Conservation (phyloP, 1,140 invertebrate genomes). For the Pteromalus puparum region DNA sequence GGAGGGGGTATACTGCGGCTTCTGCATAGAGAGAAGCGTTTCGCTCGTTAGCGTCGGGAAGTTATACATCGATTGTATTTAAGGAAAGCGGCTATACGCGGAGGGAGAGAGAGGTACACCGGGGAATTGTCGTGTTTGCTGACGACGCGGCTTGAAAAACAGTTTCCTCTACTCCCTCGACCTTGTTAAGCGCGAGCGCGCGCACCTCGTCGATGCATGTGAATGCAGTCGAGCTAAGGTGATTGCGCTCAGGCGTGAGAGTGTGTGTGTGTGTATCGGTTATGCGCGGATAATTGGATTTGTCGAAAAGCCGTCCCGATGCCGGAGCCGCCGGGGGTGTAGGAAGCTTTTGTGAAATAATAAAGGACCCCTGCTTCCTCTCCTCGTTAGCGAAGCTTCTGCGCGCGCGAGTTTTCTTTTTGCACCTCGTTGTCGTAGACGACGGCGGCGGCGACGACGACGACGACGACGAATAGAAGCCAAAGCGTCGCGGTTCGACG, state of each 20-base stretch:
- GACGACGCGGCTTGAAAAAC: slow-evolving; percentile 9
- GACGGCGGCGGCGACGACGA: background rate
- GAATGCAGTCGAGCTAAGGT: background rate
- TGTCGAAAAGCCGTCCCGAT: background rate
- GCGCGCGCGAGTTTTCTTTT: background rate
- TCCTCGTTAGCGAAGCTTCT: background rate
- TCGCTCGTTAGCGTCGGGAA: slow-evolving; percentile 14
- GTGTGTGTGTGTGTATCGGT: background rate
- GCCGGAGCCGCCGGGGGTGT: no score
- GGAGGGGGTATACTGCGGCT: background rate
- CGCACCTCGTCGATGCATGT: background rate
- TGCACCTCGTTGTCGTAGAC: background rate
- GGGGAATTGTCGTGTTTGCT: background rate
- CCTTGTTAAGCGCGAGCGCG: background rate
- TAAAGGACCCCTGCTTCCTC: background rate
- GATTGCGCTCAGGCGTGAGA: background rate
- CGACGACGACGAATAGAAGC: no score
- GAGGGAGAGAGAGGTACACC: no score
- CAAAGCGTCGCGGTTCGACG: background rate
- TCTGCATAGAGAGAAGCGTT: background rate
- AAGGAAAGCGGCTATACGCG: background rate
- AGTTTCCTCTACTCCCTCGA: background rate
- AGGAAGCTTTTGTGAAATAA: background rate
- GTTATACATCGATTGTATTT: slow-evolving; percentile 32
- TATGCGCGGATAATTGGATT: slow-evolving; percentile 23